Base-by-base conservation (phyloP, 2,888 invertebrate species). In the Venusia cambrica region DNA sequence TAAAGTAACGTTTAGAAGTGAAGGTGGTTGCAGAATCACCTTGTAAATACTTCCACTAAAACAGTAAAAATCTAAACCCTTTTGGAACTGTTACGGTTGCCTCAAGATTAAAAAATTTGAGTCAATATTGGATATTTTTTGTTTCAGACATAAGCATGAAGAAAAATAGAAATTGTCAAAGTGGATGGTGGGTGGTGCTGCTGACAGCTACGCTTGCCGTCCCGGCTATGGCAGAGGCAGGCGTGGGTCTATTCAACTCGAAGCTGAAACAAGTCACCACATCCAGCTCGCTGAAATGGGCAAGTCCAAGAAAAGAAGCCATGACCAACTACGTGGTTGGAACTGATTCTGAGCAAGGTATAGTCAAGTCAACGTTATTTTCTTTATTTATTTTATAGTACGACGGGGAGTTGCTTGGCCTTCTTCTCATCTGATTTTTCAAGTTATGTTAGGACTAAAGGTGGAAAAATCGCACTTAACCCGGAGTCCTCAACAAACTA, bases 261-360 rank as follows among this genome's bases (percentile, higher is more conserved):
- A 81, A 62, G 62, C 69, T 89, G 40, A 90, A 91, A 41, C 94
- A 94, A 72, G 87, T 92, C 34, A 87, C 94, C 31, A 95, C 95
- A 2, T 96, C 95, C 3, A 94, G 92, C 58, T 94, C 94, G 0
- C 85, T 95, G 29, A 90, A 90, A 62, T 96, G 95, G 95, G 88
- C 92, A 29, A 89, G 90, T 44, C 54, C 75, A 27, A 78, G 71
- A 45, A 75, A 71, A 55, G 79, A 83, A 54, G 63, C 63, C 3
- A 77, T 76, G 71, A 61, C 52, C 43, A 90, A 90, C 55, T 92
- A 92, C 28, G 93, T 95, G 10, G 81, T 92, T 19, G 94, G 93
- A 48, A 77, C 83, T 27, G 63, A 73, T 32, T 76, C 81, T 29
- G 65, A 73, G 40, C 50, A 75, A 71, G 85, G 85, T 84, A 32